Percentiles rank a stretch among this genome's conserved stretches.
Evolutionary conservation across 2,113 vertebrate species (phyloP).

Genomic region (Eidolon helvum): DNA sequence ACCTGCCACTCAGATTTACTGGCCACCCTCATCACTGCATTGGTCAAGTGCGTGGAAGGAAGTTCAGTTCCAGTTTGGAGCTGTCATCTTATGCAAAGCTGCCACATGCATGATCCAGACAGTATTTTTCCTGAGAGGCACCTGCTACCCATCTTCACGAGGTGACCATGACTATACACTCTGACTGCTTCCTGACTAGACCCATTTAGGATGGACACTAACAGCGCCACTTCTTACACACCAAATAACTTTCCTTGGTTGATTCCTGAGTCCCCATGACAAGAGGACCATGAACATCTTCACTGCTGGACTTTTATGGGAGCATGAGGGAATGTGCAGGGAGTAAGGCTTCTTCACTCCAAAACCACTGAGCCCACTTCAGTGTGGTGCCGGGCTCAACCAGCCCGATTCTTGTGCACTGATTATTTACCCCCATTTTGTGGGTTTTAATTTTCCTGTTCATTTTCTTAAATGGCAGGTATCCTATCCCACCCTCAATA

Average conservation of each 20-base stretch:
- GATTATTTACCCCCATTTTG: constrained; percentile 55
- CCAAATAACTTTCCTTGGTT: constrained; percentile 65
- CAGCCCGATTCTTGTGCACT: constrained; percentile 77
- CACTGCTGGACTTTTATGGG: constrained; percentile 63
- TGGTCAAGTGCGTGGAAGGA: constrained; percentile 48
- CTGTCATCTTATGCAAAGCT: constrained; percentile 79
- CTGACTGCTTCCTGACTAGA: constrained; percentile 63
- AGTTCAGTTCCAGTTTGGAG: constrained; percentile 46
- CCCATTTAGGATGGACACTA: constrained; percentile 49
- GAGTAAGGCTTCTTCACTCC: constrained; percentile 77
- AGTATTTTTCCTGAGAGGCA: constrained; percentile 81
- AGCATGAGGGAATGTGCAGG: constrained; percentile 70
- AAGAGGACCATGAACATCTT: constrained; percentile 74
- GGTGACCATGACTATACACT: constrained; percentile 40
- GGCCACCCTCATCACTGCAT: constrained; percentile 39
- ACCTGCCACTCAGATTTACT: background rate
- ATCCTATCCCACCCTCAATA: constrained; percentile 77
- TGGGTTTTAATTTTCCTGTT: constrained; percentile 69
- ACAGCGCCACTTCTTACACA: constrained; percentile 51
- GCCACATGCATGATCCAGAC: constrained; percentile 80
- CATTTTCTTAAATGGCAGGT: constrained; percentile 82
- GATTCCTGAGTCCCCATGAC: constrained; percentile 67
- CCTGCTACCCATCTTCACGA: constrained; percentile 68
- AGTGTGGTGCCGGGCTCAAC: constrained; percentile 60
- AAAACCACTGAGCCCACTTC: constrained; percentile 74